A percentile compares a stretch with the other conserved stretches of the same genome.
Evolutionary conservation across 2,888 invertebrate genomes (phyloP).

Genomic region (Mythimna ferrago): DNA sequence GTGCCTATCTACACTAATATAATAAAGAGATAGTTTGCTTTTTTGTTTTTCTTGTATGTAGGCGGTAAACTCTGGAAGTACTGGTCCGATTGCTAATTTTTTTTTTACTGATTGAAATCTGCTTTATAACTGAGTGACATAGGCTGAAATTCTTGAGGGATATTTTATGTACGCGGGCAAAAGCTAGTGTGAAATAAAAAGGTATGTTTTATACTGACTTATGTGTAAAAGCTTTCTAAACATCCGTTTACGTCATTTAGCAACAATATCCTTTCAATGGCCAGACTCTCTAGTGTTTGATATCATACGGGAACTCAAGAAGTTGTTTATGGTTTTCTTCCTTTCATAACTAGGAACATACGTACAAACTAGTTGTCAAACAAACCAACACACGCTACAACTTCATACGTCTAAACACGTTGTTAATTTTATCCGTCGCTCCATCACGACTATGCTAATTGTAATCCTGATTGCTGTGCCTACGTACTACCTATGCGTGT

Average conservation of each 20-base stretch:
- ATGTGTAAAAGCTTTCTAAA: neutral
- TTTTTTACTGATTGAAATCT: too few species aligned
- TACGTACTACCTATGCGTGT: neutral
- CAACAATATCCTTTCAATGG: neutral
- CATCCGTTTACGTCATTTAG: too few species aligned
- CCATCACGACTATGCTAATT: conserved; percentile 57
- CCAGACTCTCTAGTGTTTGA: neutral
- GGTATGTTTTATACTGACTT: too few species aligned
- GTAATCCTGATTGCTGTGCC: conserved; percentile 25
- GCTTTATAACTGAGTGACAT: too few species aligned
- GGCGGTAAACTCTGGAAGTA: too few species aligned
- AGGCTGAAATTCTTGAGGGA: too few species aligned
- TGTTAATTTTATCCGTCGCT: conserved; percentile 38
- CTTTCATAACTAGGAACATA: neutral
- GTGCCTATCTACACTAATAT: too few species aligned
- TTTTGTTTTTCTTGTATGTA: too few species aligned
- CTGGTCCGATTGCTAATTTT: too few species aligned
- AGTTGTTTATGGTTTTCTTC: neutral
- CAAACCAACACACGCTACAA: conserved; percentile 9
- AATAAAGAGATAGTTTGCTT: too few species aligned
- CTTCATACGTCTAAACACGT: conserved; percentile 27
- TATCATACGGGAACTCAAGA: neutral
- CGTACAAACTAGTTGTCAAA: neutral
- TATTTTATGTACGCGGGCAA: too few species aligned
- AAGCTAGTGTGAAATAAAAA: too few species aligned